Evolutionary conservation across 2,888 invertebrate species (phyloP).

Genomic region (Drosophila nr. perissopoda): DNA sequence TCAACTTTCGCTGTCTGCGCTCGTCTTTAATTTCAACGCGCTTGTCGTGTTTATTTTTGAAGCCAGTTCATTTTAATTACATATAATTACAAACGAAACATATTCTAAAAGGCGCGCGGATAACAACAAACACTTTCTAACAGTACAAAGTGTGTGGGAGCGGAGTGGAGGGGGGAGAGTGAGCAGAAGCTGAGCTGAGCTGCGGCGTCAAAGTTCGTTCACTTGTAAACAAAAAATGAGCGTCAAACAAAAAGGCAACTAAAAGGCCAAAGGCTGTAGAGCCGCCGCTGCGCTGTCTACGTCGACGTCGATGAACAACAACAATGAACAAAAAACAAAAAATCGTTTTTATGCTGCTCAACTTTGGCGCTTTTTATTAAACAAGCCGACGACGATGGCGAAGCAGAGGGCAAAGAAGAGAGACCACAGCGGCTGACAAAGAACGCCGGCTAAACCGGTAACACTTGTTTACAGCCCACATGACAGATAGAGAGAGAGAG

Average conservation of each 20-base stretch:
- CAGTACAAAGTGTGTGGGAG: constrained; percentile 10
- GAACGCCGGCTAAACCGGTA: constrained; percentile 76
- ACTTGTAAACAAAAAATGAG: constrained; percentile 73
- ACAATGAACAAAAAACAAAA: constrained; percentile 63
- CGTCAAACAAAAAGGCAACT: constrained; percentile 43
- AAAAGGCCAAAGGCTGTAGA: constrained; percentile 24
- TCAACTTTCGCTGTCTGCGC: constrained; percentile 61
- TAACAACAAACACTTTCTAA: constrained; percentile 65
- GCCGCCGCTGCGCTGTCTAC: constrained; percentile 31
- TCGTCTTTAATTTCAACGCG: constrained; percentile 27
- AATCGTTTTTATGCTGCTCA: constrained; percentile 65
- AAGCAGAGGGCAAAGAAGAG: constrained; percentile 28
- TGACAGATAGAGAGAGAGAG: constrained; percentile 19
- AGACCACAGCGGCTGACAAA: constrained; percentile 48
- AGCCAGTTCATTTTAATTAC: constrained; percentile 67
- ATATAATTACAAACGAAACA: constrained; percentile 63
- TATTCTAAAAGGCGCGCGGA: constrained; percentile 49
- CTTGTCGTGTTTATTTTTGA: constrained; percentile 20
- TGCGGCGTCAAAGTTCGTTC: constrained; percentile 73
- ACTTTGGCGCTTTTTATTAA: constrained; percentile 77
- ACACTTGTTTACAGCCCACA: constrained; percentile 70
- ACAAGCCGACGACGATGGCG: constrained; percentile 64
- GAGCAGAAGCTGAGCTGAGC: constrained; percentile 28
- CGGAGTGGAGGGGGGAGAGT: neutral
- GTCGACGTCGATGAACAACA: constrained; percentile 52